Percentiles rank a stretch among this genome's conserved stretches.
Conservation (phyloP, 2,113 vertebrate genomes). For the Irena cyanogastra region DNA sequence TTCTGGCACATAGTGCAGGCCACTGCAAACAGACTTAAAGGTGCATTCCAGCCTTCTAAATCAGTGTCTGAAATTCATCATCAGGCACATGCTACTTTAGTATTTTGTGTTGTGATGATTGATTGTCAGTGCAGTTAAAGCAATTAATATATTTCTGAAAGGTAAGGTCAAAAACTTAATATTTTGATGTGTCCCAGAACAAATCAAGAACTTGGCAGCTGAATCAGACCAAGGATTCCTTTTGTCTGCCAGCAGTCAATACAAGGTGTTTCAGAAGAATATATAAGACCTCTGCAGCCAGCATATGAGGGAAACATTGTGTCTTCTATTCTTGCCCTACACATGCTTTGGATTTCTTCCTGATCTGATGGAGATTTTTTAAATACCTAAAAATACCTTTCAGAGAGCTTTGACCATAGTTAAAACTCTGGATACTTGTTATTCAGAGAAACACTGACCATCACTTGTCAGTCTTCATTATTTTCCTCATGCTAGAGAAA, state of each 20-base stretch:
- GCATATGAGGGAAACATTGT: not conserved
- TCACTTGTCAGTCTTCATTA: not conserved
- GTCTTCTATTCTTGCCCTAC: not conserved
- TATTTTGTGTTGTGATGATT: not conserved
- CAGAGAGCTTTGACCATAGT: not conserved
- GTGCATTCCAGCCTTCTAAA: not conserved
- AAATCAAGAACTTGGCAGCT: not conserved
- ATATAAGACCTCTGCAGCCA: not conserved
- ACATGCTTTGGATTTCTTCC: not conserved
- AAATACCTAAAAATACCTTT: not conserved
- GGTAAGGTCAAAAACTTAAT: not conserved
- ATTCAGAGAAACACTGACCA: not conserved
- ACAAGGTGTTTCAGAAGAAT: not conserved
- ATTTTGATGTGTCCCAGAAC: not conserved
- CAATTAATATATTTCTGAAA: not conserved
- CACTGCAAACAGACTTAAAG: not conserved
- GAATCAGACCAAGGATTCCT: not conserved
- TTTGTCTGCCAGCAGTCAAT: not conserved
- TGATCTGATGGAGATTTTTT: not conserved
- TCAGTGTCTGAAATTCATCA: not conserved
- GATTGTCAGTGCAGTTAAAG: not conserved
- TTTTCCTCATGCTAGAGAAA: not conserved
- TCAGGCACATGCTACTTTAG: not conserved
- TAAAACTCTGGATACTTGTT: not conserved
- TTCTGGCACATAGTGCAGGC: not conserved